Percentiles rank a stretch among this genome's conserved stretches.
Evolutionary conservation across 2,888 invertebrate genomes (phyloP).

Genomic region (Pandemis cinnamomeana): DNA sequence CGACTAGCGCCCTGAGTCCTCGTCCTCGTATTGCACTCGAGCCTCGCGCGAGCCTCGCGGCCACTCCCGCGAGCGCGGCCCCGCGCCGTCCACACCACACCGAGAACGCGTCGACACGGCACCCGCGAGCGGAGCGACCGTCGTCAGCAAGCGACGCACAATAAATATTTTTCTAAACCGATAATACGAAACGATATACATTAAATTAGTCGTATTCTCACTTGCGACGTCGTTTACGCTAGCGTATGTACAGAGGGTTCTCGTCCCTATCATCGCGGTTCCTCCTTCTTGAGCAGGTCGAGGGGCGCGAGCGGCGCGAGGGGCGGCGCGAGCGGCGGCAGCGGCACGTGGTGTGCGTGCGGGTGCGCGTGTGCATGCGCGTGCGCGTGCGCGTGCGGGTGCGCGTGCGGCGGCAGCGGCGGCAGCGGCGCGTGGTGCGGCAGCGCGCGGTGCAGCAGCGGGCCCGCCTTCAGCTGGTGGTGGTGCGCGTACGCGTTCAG

Average conservation of each 20-base stretch:
- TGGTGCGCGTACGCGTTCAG: constrained; percentile 88
- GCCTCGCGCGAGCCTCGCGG: constrained; percentile 68
- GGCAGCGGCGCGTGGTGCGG: constrained; percentile 71
- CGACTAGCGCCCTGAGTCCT: constrained; percentile 62
- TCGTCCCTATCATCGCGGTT: constrained; percentile 82
- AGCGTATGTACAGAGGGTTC: constrained; percentile 61
- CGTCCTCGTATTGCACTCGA: constrained; percentile 75
- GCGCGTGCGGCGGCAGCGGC: constrained; percentile 76
- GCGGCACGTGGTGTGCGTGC: constrained; percentile 69
- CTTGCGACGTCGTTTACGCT: constrained; percentile 63
- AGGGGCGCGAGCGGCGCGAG: constrained; percentile 81
- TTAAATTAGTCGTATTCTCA: constrained; percentile 66
- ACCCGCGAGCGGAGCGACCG: constrained; percentile 52
- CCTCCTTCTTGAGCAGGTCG: constrained; percentile 86
- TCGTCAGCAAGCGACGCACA: constrained; percentile 71
- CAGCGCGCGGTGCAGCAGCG: constrained; percentile 77
- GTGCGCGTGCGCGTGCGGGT: constrained; percentile 83
- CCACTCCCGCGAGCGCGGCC: constrained; percentile 55
- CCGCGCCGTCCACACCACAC: background rate
- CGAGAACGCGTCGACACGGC: constrained; percentile 47
- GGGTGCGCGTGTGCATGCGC: constrained; percentile 84
- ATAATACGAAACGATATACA: constrained; percentile 73
- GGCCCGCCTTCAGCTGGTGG: constrained; percentile 82
- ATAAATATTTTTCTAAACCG: constrained; percentile 82
- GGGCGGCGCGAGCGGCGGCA: constrained; percentile 68